Percentiles rank a stretch among this genome's conserved stretches.
These are phyloP conservation scores for Triops longicaudatus DNA, from an alignment of 1,140 invertebrate genomes.

Conservation along the genomic window DNA sequence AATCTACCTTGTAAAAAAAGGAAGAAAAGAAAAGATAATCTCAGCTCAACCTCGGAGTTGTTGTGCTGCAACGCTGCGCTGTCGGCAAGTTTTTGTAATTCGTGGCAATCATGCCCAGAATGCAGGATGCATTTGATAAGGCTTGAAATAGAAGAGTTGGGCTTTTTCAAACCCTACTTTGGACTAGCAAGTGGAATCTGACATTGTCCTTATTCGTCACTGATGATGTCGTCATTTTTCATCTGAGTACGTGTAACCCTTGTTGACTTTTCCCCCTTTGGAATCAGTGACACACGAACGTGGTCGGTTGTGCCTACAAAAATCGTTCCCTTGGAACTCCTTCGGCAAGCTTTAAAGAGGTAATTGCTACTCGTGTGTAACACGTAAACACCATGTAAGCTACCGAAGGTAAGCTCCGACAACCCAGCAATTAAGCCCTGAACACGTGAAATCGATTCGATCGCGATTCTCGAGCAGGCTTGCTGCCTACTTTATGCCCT, in stretches of 20 bases:
- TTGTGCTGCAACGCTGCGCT: slow-evolving; percentile 1
- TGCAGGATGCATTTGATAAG: not conserved
- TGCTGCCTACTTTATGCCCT: too few species aligned
- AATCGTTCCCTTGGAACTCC: too few species aligned
- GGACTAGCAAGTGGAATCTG: not conserved
- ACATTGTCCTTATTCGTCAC: not conserved
- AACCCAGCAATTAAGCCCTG: slow-evolving; percentile 11
- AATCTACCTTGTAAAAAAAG: not conserved
- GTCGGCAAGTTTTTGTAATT: not conserved
- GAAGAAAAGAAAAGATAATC: not conserved
- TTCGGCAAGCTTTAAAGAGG: too few species aligned
- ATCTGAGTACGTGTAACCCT: too few species aligned
- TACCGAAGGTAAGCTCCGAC: not conserved
- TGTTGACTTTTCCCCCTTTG: too few species aligned
- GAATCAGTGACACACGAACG: too few species aligned
- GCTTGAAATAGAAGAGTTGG: not conserved
- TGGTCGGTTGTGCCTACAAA: too few species aligned
- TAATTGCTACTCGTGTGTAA: too few species aligned
- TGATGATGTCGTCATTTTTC: too few species aligned
- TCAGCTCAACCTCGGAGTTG: not conserved
- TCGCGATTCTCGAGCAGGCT: too few species aligned
- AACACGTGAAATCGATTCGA: too few species aligned
- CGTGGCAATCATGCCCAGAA: not conserved
- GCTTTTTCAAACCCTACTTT: not conserved
- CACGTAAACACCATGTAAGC: too few species aligned